Evolutionary conservation across 2,888 invertebrate species (phyloP).

Genomic region (Epistrophella euchroma): DNA sequence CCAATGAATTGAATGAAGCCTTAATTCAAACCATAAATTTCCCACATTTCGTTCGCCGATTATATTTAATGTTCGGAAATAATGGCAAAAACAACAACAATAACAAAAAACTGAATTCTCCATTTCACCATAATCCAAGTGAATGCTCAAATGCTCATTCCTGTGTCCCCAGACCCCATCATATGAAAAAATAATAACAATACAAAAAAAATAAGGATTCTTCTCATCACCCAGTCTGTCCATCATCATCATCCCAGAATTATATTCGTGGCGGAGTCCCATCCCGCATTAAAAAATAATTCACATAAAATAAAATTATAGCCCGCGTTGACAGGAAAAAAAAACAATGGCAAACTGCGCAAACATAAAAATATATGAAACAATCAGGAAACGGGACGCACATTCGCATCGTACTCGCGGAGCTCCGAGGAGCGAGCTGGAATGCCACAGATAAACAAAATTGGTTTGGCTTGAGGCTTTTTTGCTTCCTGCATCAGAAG

Average conservation of each 20-base stretch:
- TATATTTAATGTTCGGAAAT: slow-evolving; percentile 49
- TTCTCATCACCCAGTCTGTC: slow-evolving; percentile 50
- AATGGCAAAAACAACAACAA: slow-evolving; percentile 11
- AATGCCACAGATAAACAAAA: slow-evolving; percentile 39
- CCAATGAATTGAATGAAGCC: slow-evolving; percentile 41
- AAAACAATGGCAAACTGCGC: slow-evolving; percentile 26
- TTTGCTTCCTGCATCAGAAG: slow-evolving; percentile 36
- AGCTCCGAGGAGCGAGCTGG: slow-evolving; percentile 36
- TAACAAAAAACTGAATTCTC: slow-evolving; percentile 42
- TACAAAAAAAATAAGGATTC: slow-evolving; percentile 20
- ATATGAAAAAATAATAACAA: slow-evolving; percentile 13
- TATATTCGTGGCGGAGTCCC: slow-evolving; percentile 43
- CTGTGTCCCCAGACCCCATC: slow-evolving; percentile 13
- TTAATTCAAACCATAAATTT: slow-evolving; percentile 57
- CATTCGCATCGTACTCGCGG: slow-evolving; percentile 10
- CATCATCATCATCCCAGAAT: slow-evolving; percentile 69
- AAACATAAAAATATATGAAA: slow-evolving; percentile 39
- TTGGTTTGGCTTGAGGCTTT: slow-evolving; percentile 52
- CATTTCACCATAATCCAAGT: slow-evolving; percentile 47
- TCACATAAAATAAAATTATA: slow-evolving; percentile 72
- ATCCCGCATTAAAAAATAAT: slow-evolving; percentile 51
- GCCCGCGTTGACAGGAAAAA: slow-evolving; percentile 69
- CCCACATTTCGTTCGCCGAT: slow-evolving; percentile 66
- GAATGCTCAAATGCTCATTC: slow-evolving; percentile 54
- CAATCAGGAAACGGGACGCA: slow-evolving; percentile 63